Evolutionary conservation across 2,797 vertebrate species (phyloP).

Genomic region (Sebastiscus albofasciatus): DNA sequence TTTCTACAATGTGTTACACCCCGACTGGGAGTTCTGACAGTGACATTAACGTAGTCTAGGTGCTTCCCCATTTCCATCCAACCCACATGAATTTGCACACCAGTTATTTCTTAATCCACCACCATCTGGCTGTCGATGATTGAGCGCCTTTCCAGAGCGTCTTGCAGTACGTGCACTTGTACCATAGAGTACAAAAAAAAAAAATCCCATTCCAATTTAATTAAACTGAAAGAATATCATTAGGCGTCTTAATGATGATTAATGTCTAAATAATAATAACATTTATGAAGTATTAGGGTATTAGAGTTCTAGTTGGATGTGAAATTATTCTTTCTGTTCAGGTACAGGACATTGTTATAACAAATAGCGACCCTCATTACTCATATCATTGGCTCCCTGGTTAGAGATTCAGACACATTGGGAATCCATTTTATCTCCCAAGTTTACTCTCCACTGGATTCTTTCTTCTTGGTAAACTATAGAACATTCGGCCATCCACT

Average conservation of each 20-base stretch:
- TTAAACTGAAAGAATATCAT: constrained; percentile 81
- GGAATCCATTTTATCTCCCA: constrained; percentile 72
- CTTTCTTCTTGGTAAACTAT: constrained; percentile 58
- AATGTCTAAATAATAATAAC: constrained; percentile 82
- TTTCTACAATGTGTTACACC: neutral
- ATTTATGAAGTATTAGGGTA: constrained; percentile 77
- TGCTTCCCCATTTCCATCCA: constrained; percentile 49
- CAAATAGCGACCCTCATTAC: constrained; percentile 66
- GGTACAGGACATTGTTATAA: constrained; percentile 60
- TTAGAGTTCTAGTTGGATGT: constrained; percentile 70
- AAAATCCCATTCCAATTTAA: constrained; percentile 71
- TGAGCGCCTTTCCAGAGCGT: constrained; percentile 71
- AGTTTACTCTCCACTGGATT: constrained; percentile 55
- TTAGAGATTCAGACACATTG: constrained; percentile 64
- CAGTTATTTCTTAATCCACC: constrained; percentile 69
- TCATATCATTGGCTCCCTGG: constrained; percentile 64
- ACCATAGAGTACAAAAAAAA: constrained; percentile 53
- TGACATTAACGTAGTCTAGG: constrained; percentile 28
- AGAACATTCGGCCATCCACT: constrained; percentile 59
- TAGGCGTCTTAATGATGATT: constrained; percentile 81
- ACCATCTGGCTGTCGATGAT: constrained; percentile 79
- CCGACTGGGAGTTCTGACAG: constrained; percentile 27
- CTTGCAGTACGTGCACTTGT: constrained; percentile 70
- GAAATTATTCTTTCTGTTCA: constrained; percentile 73
- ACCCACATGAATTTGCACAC: constrained; percentile 47